Percentiles rank a stretch among this genome's conserved stretches.
Evolutionary conservation across 2,888 invertebrate genomes (phyloP).

Genomic region (Vanessa cardui): DNA sequence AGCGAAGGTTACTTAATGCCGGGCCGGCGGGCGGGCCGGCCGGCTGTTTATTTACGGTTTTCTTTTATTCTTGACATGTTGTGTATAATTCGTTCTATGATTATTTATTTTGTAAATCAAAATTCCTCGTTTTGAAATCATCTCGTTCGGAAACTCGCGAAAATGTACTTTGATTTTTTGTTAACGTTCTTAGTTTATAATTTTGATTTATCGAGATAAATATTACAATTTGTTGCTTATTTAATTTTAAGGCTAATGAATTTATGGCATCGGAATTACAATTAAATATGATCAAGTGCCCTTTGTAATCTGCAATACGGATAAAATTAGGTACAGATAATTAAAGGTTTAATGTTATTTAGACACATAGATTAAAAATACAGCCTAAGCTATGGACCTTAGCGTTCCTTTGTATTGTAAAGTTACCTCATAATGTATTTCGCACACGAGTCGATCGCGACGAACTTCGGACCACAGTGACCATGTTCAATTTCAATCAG

Average conservation of each 20-base stretch:
- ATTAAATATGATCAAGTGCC: conserved; percentile 38
- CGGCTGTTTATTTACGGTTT: conserved; percentile 28
- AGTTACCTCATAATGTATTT: conserved; percentile 37
- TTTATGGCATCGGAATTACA: conserved; percentile 35
- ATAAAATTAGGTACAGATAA: conserved; percentile 28
- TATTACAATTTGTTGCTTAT: conserved; percentile 64
- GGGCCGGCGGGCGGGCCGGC: conserved; percentile 40
- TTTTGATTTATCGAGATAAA: conserved; percentile 53
- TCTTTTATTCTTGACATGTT: conserved; percentile 43
- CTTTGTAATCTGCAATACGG: conserved; percentile 39
- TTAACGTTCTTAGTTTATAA: conserved; percentile 70
- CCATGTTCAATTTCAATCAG: conserved; percentile 48
- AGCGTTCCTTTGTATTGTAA: conserved; percentile 29
- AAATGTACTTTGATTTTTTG: conserved; percentile 64
- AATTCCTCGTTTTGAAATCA: conserved; percentile 48
- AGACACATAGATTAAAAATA: conserved; percentile 32
- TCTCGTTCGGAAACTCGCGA: conserved; percentile 68
- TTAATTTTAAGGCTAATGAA: conserved; percentile 50
- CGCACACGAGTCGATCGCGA: conserved; percentile 17
- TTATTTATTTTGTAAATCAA: conserved; percentile 41
- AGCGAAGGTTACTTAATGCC: conserved; percentile 76
- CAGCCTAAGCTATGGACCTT: conserved; percentile 24
- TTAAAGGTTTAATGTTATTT: conserved; percentile 20
- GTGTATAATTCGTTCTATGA: conserved; percentile 41
- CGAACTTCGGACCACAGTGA: conserved; percentile 19